Conservation (phyloP, 2,888 invertebrate species). For the Idaea biselata region DNA sequence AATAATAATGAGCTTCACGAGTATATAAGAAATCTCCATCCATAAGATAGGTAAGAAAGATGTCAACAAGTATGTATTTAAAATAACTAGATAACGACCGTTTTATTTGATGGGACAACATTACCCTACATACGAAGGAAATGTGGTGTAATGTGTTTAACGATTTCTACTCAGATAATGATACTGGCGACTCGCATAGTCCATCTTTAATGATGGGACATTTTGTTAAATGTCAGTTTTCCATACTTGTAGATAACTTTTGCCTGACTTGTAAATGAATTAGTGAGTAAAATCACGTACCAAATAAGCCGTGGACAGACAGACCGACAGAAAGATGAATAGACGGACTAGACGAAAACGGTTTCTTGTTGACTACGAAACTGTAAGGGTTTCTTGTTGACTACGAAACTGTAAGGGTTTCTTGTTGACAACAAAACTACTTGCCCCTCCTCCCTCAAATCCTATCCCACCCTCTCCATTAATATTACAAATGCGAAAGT, state of each 20-base stretch:
- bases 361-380: too few relatives aligned
- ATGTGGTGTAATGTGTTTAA: neutral
- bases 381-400: too few relatives aligned
- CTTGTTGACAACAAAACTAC: too few relatives aligned
- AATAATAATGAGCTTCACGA: too few relatives aligned
- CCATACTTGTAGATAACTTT: neutral
- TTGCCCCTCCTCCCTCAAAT: too few relatives aligned
- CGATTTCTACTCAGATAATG: neutral
- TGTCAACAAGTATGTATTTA: neutral
- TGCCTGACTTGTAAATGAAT: neutral
- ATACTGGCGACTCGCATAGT: neutral
- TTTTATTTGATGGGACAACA: neutral
- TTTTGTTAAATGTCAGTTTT: neutral
- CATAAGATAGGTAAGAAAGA: neutral
- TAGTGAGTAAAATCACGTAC: too few relatives aligned
- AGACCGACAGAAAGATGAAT: too few relatives aligned
- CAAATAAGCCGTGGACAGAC: too few relatives aligned
- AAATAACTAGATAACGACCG: neutral
- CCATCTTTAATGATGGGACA: neutral
- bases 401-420: too few relatives aligned
- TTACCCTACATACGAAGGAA: constrained; percentile 1
- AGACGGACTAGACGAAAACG: too few relatives aligned
- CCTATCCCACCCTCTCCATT: too few relatives aligned
- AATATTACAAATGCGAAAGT: too few relatives aligned
- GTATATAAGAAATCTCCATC: neutral